phyloP scores from a whole-genome alignment of 1,140 invertebrate genomes.

The Manduca sexta region DNA sequence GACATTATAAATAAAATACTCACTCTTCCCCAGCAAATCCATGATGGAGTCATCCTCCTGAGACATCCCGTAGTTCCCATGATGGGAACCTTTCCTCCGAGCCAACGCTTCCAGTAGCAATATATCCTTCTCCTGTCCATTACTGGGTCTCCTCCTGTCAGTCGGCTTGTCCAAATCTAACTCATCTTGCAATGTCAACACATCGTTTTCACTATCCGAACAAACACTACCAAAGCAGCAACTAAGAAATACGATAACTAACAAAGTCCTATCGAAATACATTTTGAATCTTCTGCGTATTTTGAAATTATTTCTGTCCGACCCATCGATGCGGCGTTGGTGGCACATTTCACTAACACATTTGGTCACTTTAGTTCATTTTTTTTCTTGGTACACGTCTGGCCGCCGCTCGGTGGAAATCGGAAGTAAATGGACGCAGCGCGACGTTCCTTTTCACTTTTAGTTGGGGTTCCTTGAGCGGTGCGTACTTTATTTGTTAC shows the following conservation, averaged over 20 bases:
- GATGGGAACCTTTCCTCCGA: constrained; percentile 76
- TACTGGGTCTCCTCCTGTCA: constrained; percentile 72
- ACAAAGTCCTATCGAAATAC: constrained; percentile 11
- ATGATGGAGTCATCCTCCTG: constrained; percentile 81
- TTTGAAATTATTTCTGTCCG: constrained; percentile 50
- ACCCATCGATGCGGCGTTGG: constrained; percentile 30
- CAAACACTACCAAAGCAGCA: constrained; percentile 21
- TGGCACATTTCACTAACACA: constrained; percentile 32
- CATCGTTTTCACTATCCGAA: constrained; percentile 51
- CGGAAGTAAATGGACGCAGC: constrained; percentile 50
- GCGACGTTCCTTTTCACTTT: constrained; percentile 54
- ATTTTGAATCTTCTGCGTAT: constrained; percentile 49
- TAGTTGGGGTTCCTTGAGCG: constrained; percentile 16
- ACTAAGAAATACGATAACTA: constrained; percentile 31
- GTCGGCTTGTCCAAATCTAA: constrained; percentile 41
- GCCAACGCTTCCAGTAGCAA: constrained; percentile 81
- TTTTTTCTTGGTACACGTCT: constrained; percentile 38
- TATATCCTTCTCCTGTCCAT: constrained; percentile 82
- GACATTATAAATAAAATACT: constrained; percentile 41
- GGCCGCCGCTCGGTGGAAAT: constrained; percentile 41
- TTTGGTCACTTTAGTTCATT: constrained; percentile 22
- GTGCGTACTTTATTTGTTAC: constrained; percentile 3
- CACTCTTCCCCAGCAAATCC: constrained; percentile 89
- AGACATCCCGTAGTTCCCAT: constrained; percentile 41
- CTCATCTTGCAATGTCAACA: constrained; percentile 57